A percentile compares a stretch with the other conserved stretches of the same genome.
phyloP scores from a whole-genome alignment of 2,797 vertebrate genomes.

The Platyrinchus mystaceus region DNA sequence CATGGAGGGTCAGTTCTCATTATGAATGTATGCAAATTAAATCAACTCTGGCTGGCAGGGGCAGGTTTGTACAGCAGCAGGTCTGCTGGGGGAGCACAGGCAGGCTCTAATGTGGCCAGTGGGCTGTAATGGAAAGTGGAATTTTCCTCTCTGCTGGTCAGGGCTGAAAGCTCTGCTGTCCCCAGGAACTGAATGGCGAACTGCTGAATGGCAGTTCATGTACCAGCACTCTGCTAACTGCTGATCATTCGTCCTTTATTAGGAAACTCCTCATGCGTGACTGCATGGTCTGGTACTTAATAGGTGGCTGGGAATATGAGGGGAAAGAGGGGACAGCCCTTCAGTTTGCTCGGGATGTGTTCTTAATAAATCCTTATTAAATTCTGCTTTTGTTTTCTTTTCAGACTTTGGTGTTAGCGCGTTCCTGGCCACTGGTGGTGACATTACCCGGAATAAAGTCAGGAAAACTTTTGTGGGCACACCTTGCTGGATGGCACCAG shows the following conservation, averaged over 20 bases:
- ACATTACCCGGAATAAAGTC: constrained; percentile 96
- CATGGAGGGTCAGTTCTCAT: neutral
- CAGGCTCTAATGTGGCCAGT: neutral
- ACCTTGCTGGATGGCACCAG: constrained; percentile 97
- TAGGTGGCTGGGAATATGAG: neutral
- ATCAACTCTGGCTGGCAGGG: neutral
- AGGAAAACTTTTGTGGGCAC: constrained; percentile 96
- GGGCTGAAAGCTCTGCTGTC: neutral
- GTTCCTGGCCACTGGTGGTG: constrained; percentile 92
- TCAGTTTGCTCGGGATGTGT: neutral
- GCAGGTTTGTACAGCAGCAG: neutral
- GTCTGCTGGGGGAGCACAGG: neutral
- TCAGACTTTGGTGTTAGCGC: constrained; percentile 95
- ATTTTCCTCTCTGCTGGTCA: constrained; percentile 11
- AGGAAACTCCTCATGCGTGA: neutral
- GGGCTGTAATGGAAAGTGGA: constrained; percentile 33
- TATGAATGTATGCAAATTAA: neutral
- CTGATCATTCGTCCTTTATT: neutral
- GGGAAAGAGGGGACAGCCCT: neutral
- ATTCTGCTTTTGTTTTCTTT: neutral
- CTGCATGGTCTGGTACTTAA: neutral
- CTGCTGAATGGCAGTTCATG: neutral
- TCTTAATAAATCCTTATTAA: neutral
- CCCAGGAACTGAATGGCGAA: neutral
- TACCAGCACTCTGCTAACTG: neutral